phyloP scores from a whole-genome alignment of 1,140 invertebrate species.

The Drosophila grimshawi region DNA sequence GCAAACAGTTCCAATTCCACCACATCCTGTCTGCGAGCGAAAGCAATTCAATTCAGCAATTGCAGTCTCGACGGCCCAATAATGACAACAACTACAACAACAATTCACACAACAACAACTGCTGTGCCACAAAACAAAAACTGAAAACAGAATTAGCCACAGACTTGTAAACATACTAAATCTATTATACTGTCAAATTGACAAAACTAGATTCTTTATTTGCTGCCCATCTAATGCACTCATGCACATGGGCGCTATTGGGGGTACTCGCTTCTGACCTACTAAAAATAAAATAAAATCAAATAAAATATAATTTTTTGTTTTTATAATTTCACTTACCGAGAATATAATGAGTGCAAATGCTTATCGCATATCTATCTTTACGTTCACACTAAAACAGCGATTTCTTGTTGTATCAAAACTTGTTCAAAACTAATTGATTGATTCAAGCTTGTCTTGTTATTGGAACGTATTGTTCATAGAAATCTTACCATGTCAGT shows the following conservation, averaged over 20 bases:
- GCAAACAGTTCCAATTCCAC: slow-evolving; percentile 64
- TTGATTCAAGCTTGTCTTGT: background rate
- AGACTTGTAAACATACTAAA: slow-evolving; percentile 66
- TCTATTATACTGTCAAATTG: slow-evolving; percentile 65
- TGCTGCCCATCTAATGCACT: slow-evolving; percentile 4
- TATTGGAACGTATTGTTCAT: background rate
- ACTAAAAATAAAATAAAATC: background rate
- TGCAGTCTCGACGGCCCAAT: slow-evolving; percentile 52
- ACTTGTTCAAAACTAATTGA: background rate
- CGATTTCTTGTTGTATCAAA: background rate
- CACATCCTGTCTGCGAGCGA: slow-evolving; percentile 64
- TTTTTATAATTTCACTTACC: background rate
- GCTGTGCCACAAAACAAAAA: slow-evolving; percentile 15
- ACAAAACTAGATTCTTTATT: slow-evolving; percentile 47
- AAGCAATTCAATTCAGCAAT: slow-evolving; percentile 60
- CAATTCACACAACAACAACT: slow-evolving; percentile 18
- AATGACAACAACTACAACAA: slow-evolving; percentile 33
- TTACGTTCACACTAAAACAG: too few species aligned
- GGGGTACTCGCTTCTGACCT: slow-evolving; percentile 13
- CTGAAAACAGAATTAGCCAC: slow-evolving; percentile 36
- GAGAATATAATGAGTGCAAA: too few species aligned
- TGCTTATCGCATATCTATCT: too few species aligned
- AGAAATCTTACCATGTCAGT: background rate
- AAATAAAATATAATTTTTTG: background rate
- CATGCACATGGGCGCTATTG: background rate